These are phyloP conservation scores for Laupala kohalensis DNA, from an alignment of 1,140 invertebrate species.

Conservation along the genomic window DNA sequence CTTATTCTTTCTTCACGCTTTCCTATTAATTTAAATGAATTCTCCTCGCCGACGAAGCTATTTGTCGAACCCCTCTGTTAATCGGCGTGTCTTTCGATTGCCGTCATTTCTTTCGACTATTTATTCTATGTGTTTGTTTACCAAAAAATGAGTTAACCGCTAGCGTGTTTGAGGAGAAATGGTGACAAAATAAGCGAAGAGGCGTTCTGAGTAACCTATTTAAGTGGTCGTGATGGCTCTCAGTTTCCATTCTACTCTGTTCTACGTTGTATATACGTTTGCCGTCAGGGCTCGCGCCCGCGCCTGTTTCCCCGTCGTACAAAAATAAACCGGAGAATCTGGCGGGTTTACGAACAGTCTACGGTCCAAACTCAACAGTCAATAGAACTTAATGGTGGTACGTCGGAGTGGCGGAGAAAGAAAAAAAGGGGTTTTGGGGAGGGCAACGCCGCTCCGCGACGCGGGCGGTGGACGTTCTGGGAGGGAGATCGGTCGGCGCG, in stretches of 20 bases:
- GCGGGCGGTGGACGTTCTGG: too few relatives aligned
- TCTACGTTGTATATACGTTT: neutral
- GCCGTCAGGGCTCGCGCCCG: too few relatives aligned
- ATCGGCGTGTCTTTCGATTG: too few relatives aligned
- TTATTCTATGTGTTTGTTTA: neutral
- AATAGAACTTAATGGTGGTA: neutral
- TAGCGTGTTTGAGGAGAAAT: neutral
- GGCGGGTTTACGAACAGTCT: neutral
- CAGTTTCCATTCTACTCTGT: neutral
- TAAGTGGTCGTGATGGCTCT: neutral
- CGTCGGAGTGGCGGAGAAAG: neutral
- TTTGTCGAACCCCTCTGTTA: too few relatives aligned
- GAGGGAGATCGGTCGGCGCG: too few relatives aligned
- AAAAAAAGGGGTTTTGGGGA: neutral
- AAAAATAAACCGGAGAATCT: neutral
- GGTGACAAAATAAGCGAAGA: neutral
- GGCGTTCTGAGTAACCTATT: neutral
- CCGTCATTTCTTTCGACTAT: too few relatives aligned
- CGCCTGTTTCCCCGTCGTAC: neutral
- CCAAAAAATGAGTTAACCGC: neutral
- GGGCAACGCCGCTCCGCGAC: too few relatives aligned
- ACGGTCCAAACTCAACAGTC: neutral
- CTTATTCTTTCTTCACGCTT: too few relatives aligned
- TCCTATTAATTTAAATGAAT: too few relatives aligned
- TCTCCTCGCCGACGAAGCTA: too few relatives aligned